Percentiles rank a stretch among this genome's conserved stretches.
These are phyloP conservation scores for Podarcis siculus DNA, from an alignment of 2,797 vertebrate genomes.

Conservation along the genomic window DNA sequence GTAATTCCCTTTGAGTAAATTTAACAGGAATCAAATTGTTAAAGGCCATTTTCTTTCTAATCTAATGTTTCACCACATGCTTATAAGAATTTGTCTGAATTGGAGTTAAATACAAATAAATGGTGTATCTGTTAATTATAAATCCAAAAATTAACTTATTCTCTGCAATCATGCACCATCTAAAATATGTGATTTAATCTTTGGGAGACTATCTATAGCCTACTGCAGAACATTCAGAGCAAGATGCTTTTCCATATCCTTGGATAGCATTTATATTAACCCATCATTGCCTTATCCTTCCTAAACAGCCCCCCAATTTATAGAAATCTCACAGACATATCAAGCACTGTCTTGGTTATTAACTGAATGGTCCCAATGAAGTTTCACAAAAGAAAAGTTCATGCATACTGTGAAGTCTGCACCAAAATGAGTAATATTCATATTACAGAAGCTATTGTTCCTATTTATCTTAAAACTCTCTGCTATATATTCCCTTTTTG, in stretches of 20 bases:
- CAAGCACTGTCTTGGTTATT: conserved; percentile 5
- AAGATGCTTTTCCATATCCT: conserved; percentile 7
- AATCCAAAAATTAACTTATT: conserved; percentile 9
- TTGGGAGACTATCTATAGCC: background rate
- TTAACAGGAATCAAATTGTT: conserved; percentile 36
- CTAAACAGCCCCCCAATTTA: background rate
- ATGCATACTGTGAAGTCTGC: background rate
- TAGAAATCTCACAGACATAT: conserved; percentile 15
- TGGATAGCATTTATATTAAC: conserved; percentile 2
- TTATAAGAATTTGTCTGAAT: conserved; percentile 21
- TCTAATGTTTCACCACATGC: conserved; percentile 29
- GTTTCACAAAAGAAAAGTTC: background rate
- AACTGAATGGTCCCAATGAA: background rate
- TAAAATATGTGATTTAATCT: conserved; percentile 1
- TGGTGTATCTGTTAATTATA: conserved; percentile 5
- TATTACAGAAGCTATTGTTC: background rate
- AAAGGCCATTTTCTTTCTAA: conserved; percentile 46
- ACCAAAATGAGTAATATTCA: background rate
- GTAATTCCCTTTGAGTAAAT: background rate
- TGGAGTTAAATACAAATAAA: conserved; percentile 12
- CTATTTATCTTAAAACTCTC: background rate
- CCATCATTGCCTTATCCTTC: background rate
- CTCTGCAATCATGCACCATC: background rate
- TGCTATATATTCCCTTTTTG: conserved; percentile 1
- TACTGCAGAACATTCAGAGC: background rate